A percentile compares a stretch with the other conserved stretches of the same genome.
These are phyloP conservation scores for Norana najaformis DNA, from an alignment of 2,888 invertebrate genomes.

Conservation along the genomic window DNA sequence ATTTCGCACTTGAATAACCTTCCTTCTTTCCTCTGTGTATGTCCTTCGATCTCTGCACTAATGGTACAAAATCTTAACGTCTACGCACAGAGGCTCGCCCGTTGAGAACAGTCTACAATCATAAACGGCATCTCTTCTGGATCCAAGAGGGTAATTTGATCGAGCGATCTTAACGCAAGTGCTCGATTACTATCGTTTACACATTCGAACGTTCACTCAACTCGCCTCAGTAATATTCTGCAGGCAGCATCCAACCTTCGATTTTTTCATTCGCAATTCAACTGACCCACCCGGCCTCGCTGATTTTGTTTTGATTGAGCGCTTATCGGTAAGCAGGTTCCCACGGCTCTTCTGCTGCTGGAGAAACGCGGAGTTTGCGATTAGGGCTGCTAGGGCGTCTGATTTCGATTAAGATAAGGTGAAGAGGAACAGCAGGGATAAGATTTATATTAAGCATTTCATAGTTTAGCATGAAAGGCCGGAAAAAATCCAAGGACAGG, in stretches of 20 bases:
- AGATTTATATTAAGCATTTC: not conserved
- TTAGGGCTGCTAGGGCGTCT: not conserved
- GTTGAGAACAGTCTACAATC: too few species aligned
- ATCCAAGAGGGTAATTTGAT: not conserved
- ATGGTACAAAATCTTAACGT: too few species aligned
- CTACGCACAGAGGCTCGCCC: too few species aligned
- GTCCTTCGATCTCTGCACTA: too few species aligned
- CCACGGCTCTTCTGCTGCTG: not conserved
- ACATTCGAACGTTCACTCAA: too few species aligned
- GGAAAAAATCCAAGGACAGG: not conserved
- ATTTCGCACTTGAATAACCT: too few species aligned
- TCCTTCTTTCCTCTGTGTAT: too few species aligned
- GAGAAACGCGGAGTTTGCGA: not conserved
- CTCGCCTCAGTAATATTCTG: too few species aligned
- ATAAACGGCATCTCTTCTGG: not conserved
- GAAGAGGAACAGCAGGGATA: not conserved
- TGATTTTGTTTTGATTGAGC: not conserved
- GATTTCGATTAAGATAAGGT: not conserved
- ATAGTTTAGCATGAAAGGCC: not conserved
- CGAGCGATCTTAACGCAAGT: not conserved
- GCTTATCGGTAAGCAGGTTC: not conserved
- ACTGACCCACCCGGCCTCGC: not conserved
- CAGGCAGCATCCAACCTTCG: not conserved
- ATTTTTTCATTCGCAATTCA: not conserved
- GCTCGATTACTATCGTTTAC: not conserved